phyloP scores from a whole-genome alignment of 2,113 vertebrate genomes.

The Anas platyrhynchos region DNA sequence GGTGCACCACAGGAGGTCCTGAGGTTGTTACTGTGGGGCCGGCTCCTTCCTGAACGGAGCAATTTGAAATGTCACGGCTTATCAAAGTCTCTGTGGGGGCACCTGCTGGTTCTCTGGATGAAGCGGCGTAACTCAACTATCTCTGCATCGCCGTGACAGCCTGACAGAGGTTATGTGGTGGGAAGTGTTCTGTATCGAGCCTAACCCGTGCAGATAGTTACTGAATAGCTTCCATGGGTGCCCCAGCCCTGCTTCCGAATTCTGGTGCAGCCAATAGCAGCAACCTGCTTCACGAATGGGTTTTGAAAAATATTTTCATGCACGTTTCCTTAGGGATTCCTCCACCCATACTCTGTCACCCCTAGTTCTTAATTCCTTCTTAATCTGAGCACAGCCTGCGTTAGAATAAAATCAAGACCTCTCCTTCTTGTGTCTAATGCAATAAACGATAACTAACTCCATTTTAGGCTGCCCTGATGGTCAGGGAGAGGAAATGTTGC shows the following conservation, averaged over 20 bases:
- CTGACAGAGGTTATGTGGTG: not conserved
- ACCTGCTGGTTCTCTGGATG: constrained; percentile 53
- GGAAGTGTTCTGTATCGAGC: not conserved
- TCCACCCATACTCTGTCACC: not conserved
- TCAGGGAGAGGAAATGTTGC: not conserved
- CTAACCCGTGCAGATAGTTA: not conserved
- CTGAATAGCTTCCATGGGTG: not conserved
- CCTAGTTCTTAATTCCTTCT: not conserved
- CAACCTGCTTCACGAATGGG: not conserved
- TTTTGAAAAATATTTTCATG: not conserved
- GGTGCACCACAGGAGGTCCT: constrained; percentile 37
- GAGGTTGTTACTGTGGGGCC: not conserved
- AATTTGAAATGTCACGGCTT: constrained; percentile 39
- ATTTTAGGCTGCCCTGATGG: not conserved
- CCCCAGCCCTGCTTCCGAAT: not conserved
- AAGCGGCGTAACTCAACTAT: not conserved
- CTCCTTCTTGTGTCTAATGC: not conserved
- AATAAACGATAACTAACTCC: constrained; percentile 14
- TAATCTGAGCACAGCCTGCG: not conserved
- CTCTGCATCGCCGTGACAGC: not conserved
- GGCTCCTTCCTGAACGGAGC: constrained; percentile 2
- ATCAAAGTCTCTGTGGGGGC: not conserved
- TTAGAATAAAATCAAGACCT: constrained; percentile 31
- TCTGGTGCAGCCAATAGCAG: not conserved
- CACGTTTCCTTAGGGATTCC: not conserved